Percentiles rank a stretch among this genome's conserved stretches.
These are phyloP conservation scores for Echeneis naucrates DNA, from an alignment of 2,797 vertebrate genomes.

Conservation along the genomic window DNA sequence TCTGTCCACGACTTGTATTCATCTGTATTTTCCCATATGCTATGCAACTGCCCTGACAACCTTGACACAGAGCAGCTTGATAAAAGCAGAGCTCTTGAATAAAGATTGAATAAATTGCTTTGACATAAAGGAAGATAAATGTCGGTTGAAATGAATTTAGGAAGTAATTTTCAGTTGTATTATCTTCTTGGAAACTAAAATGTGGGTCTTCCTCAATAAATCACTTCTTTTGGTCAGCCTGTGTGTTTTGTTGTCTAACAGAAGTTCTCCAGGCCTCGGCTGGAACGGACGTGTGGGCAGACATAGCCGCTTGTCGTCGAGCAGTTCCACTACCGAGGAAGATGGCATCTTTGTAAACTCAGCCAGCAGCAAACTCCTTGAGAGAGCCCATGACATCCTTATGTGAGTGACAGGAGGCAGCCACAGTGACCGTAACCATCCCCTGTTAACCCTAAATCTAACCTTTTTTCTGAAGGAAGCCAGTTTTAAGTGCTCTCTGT, in stretches of 20 bases:
- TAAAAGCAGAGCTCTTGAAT: background rate
- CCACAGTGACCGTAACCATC: background rate
- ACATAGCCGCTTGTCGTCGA: constrained; percentile 81
- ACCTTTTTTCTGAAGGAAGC: too few species aligned
- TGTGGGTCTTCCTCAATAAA: background rate
- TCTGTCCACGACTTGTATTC: too few species aligned
- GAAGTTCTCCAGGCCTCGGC: constrained; percentile 77
- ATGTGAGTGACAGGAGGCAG: constrained; percentile 87
- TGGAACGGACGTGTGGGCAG: constrained; percentile 88
- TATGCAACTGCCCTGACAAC: too few species aligned
- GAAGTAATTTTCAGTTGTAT: background rate
- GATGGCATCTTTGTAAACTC: constrained; percentile 94
- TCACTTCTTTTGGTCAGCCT: background rate
- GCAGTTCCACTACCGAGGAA: constrained; percentile 87
- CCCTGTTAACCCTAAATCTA: background rate
- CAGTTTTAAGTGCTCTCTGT: background rate
- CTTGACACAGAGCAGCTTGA: background rate
- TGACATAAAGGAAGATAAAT: background rate
- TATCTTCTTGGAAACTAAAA: background rate
- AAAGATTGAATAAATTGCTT: background rate
- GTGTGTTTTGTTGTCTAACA: constrained; percentile 32
- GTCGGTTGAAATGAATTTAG: background rate
- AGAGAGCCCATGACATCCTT: constrained; percentile 97
- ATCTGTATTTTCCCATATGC: too few species aligned
- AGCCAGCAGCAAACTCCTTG: constrained; percentile 94